A percentile compares a stretch with the other conserved stretches of the same genome.
phyloP scores from a whole-genome alignment of 2,113 vertebrate genomes.

The Oriolus oriolus region DNA sequence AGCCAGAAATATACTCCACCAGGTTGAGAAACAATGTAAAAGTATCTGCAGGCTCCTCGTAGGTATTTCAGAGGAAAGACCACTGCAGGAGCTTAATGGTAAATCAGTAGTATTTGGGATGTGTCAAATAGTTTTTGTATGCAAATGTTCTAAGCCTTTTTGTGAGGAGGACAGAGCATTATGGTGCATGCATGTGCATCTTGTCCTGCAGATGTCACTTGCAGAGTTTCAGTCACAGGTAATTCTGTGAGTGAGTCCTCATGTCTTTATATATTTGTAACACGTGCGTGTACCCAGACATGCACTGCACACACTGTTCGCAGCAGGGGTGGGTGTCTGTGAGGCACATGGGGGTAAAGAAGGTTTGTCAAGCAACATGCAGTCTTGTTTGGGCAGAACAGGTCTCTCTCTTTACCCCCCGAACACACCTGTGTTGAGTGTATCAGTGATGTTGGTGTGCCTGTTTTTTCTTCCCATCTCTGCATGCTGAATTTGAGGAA shows the following conservation, averaged over 20 bases:
- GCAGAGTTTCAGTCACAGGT: background rate
- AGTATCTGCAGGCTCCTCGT: background rate
- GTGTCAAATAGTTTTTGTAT: background rate
- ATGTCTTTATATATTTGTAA: rapidly evolving
- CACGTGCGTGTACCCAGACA: rapidly evolving
- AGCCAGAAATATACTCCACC: background rate
- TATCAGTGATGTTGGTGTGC: background rate
- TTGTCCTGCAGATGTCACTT: background rate
- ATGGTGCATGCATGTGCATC: rapidly evolving
- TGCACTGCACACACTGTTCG: rapidly evolving
- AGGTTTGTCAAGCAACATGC: background rate
- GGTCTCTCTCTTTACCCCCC: background rate
- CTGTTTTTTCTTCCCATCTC: background rate
- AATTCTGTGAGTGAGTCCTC: rapidly evolving
- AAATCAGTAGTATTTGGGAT: background rate
- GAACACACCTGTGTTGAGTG: background rate
- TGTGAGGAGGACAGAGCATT: background rate
- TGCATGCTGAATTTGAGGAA: background rate
- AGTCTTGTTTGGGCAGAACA: background rate
- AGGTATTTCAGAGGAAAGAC: background rate
- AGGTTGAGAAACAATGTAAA: background rate
- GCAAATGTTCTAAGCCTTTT: background rate
- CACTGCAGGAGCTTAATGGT: background rate
- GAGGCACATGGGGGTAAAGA: background rate
- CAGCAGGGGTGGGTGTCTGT: background rate